Base-by-base conservation (phyloP, 2,888 invertebrate species). In the Onthophagus sagittarius region DNA sequence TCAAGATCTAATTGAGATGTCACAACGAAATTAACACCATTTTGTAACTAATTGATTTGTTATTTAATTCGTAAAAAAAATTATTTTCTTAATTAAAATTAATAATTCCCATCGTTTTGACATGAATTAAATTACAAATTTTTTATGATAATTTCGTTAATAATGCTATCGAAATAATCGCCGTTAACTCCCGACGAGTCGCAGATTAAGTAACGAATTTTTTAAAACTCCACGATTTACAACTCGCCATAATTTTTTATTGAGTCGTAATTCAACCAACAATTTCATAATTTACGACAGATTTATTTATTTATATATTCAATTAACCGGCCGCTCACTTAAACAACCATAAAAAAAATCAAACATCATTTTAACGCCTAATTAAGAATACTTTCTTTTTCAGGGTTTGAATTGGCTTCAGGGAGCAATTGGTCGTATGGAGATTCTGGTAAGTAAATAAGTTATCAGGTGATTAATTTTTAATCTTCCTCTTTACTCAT, bases 381-480 rank as follows among this genome's bases (percentile, higher is more conserved):
- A 63, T 15, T 15, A 63, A 7, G 2, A 6, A 15, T 11, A 7
- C 15, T 31, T 67, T 67, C 31, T 23, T 15, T 67, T 67, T 6
- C 13, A 67, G 67, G n/a, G 7, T 15, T 67, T 31, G n/a, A 23
- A 3, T 23, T 13, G n/a, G n/a, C 23, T 0, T 5, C 7, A 23
- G 67, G 67, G 4, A 67, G 67, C n/a, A 23, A 32, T 31, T 67
- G 67, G 67, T 67, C 67, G 11, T 67, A 67, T 67, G 67, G 67
- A 15, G 67, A 67, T 67, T 67, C 15, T 23, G 23, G 67, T 67
- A 67, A 67, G 67, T 67, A 11, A 31, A 23, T 23, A 23, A 23
- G 3, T 23, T 23, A 23, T 23, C 2, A 23, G 3, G 23, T 23
- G 23, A 23, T n/a, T n/a, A n/a, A n/a, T 23, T 23, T 23, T 23